Base-by-base conservation (phyloP, 2,113 vertebrate genomes). In the Scartelaos histophorus region DNA sequence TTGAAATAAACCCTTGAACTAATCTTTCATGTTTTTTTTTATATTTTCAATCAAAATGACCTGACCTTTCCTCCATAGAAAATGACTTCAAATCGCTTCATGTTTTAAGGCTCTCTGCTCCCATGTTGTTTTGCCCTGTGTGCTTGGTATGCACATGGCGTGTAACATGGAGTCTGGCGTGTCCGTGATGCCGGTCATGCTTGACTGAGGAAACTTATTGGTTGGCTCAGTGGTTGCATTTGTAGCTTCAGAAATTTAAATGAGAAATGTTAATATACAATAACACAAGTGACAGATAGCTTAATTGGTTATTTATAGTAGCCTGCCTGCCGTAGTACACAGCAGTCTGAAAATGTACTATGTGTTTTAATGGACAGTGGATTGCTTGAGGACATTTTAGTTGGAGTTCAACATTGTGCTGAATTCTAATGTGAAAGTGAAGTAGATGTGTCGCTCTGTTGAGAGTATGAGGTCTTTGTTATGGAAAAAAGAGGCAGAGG, bases 171-270 rank as follows among this genome's bases (percentile, higher is more conserved):
- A 70, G 54, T 13, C 43, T 34, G 43, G 34, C 13, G 17, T 69
- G 13, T 38, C 35, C 61, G 49, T 22, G 35, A 24, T 71, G 60
- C 61, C 17, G 34, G 49, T 58, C 22, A 5, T 17, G 53, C 6
- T 72, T 75, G 51, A 80, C 25, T 66, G 62, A 24, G 34, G 22
- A 22, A 38, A 22, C 35, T 77, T 61, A 21, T 53, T 74, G 35
- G 22, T 62, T 57, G 47, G 67, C 68, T 68, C 16, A 57, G 60
- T 38, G 69, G 71, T 62, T 6, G 34, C n/a, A 69, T 19, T 69
- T 69, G 71, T 49, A 69, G 38, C 11, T 13, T 13, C 62, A 34
- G 74, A 69, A 82, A 66, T 45, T 3, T 64, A 66, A 35, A 29
- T 54, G 64, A 21, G 45, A 7, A 71, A 66, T 45, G 47, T 7